Evolutionary conservation across 2,888 invertebrate species (phyloP).

Genomic region (Diaprepes abbreviatus): DNA sequence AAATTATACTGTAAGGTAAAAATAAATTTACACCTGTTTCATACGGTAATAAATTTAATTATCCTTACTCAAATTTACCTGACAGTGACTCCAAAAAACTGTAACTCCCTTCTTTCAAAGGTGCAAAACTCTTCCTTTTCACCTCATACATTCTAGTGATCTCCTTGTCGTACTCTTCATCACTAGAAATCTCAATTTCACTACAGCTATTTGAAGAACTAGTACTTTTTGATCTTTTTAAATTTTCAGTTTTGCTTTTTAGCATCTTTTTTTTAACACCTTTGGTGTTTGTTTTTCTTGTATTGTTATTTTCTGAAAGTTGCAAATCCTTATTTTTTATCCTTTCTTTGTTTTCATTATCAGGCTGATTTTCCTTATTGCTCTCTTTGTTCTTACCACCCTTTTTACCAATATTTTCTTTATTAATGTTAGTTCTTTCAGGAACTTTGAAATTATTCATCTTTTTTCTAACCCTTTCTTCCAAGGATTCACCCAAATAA

Average conservation of each 20-base stretch:
- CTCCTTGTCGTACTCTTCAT: constrained; percentile 53
- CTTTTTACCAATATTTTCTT: not conserved
- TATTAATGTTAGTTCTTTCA: constrained; percentile 1
- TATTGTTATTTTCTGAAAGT: not conserved
- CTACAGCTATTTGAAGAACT: constrained; percentile 26
- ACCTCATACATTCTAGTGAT: constrained; percentile 46
- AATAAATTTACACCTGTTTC: too few relatives aligned
- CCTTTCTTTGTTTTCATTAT: constrained; percentile 8
- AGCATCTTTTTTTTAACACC: not conserved
- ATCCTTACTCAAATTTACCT: constrained; percentile 68
- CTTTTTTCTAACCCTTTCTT: constrained; percentile 49
- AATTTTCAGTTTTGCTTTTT: not conserved
- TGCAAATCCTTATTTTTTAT: constrained; percentile 5
- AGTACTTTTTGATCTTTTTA: constrained; percentile 17
- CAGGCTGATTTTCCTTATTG: constrained; percentile 28
- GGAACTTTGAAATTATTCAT: constrained; percentile 31
- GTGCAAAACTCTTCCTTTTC: constrained; percentile 41
- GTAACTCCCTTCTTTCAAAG: constrained; percentile 59
- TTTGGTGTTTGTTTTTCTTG: not conserved
- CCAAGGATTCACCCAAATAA: constrained; percentile 43
- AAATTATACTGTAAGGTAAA: too few relatives aligned
- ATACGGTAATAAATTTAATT: too few relatives aligned
- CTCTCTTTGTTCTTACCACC: not conserved
- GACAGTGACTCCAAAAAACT: constrained; percentile 73
- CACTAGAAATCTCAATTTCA: constrained; percentile 42